Evolutionary conservation across 2,113 vertebrate genomes (phyloP).

Genomic region (Pseudorhombus dupliciocellatus): DNA sequence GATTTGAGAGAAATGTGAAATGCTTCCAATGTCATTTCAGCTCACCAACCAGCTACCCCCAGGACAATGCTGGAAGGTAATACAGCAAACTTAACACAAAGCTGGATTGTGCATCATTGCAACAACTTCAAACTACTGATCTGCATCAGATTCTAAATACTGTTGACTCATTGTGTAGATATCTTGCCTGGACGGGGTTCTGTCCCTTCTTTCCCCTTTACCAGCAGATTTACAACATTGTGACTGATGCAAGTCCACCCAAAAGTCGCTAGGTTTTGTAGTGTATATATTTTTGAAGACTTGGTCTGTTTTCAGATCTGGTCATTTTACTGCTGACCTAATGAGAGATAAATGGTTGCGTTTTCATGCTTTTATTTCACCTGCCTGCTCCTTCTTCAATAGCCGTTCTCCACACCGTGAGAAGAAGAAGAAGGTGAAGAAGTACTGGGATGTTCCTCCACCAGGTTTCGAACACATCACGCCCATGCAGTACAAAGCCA

Average conservation of each 20-base stretch:
- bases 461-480: constrained; percentile 94
- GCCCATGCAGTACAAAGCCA: constrained; percentile 96
- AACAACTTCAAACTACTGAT: constrained; percentile 49
- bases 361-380: background rate
- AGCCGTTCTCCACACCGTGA: constrained; percentile 90
- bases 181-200: constrained; percentile 28
- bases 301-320: constrained; percentile 1
- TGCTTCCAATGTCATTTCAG: constrained; percentile 80
- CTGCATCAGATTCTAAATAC: constrained; percentile 35
- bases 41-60: constrained; percentile 76
- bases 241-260: constrained; percentile 2
- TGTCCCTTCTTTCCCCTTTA: constrained; percentile 13
- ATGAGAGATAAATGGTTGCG: background rate
- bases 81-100: constrained; percentile 75
- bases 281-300: constrained; percentile 18
- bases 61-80: constrained; percentile 82
- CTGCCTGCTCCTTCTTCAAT: constrained; percentile 30
- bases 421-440: constrained; percentile 94
- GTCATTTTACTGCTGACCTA: constrained; percentile 21
- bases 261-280: background rate
- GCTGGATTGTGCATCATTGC: constrained; percentile 57
- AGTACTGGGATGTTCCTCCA: constrained; percentile 93
- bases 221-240: constrained; percentile 1
- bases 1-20: constrained; percentile 74
- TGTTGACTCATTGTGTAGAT: constrained; percentile 27